Evolutionary conservation across 2,113 vertebrate genomes (phyloP).

Genomic region (Chinchilla lanigera): DNA sequence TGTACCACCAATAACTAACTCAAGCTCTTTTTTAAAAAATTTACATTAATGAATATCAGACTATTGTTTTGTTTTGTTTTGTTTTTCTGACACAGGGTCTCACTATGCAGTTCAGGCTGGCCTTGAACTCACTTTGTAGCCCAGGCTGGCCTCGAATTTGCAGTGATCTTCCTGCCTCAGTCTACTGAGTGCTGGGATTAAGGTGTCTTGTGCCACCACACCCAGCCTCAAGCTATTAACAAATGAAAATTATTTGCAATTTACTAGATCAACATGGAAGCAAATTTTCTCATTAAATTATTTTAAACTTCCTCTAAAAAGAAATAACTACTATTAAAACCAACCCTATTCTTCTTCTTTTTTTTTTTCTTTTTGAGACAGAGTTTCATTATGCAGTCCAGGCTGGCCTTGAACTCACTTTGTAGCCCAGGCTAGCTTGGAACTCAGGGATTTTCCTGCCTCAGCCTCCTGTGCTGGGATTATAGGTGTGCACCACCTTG

Average conservation of each 20-base stretch:
- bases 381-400: neutral
- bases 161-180: neutral
- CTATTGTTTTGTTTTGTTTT: neutral
- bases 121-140: neutral
- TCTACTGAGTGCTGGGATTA: neutral
- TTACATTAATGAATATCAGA: slow-evolving; percentile 24
- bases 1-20: neutral
- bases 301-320: slow-evolving; percentile 65
- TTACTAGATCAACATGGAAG: slow-evolving; percentile 4
- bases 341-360: neutral
- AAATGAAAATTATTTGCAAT: slow-evolving; percentile 21
- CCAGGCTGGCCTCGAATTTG: neutral
- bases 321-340: slow-evolving; percentile 60
- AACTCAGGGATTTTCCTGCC: neutral
- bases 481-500: neutral
- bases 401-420: neutral
- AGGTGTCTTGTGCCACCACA: neutral
- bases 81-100: neutral
- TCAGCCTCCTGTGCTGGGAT: neutral
- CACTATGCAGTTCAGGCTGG: neutral
- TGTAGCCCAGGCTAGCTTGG: neutral
- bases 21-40: neutral
- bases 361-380: neutral
- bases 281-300: slow-evolving; percentile 52
- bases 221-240: neutral